A percentile compares a stretch with the other conserved stretches of the same genome.
phyloP scores from a whole-genome alignment of 2,113 vertebrate genomes.

The Hippocampus abdominalis region DNA sequence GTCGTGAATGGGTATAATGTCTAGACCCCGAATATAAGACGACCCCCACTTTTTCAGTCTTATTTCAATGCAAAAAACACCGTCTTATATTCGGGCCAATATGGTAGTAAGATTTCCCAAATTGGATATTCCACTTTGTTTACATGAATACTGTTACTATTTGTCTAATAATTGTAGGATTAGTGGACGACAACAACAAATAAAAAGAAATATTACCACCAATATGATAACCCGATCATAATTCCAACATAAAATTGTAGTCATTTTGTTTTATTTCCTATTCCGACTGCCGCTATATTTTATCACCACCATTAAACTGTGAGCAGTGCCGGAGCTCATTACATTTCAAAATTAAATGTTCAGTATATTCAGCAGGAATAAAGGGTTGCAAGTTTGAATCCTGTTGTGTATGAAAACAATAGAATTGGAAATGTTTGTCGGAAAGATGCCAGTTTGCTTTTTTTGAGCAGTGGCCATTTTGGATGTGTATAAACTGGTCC shows the following conservation, averaged over 20 bases:
- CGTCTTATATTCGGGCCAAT: too few species aligned
- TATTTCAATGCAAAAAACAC: too few species aligned
- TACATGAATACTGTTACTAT: neutral
- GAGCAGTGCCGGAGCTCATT: neutral
- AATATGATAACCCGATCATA: neutral
- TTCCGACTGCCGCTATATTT: neutral
- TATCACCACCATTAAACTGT: neutral
- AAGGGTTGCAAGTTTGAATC: neutral
- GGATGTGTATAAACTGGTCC: neutral
- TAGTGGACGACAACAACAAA: neutral
- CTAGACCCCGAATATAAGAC: too few species aligned
- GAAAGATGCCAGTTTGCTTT: neutral
- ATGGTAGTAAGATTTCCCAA: too few species aligned
- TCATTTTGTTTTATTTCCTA: neutral
- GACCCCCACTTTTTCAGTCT: too few species aligned
- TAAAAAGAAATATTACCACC: neutral
- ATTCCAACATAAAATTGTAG: neutral
- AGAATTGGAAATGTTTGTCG: neutral
- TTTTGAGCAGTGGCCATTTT: neutral
- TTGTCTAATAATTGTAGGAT: neutral
- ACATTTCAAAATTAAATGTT: neutral
- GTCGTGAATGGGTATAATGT: too few species aligned
- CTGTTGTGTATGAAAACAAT: neutral
- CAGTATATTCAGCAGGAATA: neutral
- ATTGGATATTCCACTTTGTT: neutral